phyloP scores from a whole-genome alignment of 2,113 vertebrate species.

The Orientallactaga bullata region DNA sequence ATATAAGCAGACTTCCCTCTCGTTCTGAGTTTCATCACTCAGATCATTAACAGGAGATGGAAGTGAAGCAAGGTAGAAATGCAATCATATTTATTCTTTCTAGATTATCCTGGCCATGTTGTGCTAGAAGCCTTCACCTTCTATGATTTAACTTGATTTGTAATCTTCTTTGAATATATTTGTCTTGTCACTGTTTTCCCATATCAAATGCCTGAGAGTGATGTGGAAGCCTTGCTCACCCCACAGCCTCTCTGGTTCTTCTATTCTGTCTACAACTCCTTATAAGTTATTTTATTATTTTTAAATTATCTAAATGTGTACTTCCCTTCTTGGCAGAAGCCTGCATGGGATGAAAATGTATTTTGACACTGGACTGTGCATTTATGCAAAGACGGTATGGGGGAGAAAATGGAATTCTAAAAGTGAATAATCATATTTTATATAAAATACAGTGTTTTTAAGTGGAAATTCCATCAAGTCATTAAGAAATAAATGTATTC shows the following conservation, averaged over 20 bases:
- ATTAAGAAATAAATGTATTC: conserved; percentile 19
- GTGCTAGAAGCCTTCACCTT: not conserved
- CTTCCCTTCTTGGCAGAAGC: not conserved
- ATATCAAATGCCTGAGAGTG: not conserved
- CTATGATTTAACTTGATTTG: not conserved
- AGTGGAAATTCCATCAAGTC: not conserved
- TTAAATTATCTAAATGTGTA: not conserved
- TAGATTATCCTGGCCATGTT: not conserved
- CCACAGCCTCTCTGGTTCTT: not conserved
- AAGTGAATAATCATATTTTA: not conserved
- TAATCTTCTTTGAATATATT: not conserved
- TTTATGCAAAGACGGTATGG: not conserved
- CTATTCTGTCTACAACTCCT: not conserved
- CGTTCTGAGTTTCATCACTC: not conserved
- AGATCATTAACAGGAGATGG: not conserved
- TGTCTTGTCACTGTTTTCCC: not conserved
- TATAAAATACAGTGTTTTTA: not conserved
- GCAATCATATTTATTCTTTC: not conserved
- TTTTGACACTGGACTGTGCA: not conserved
- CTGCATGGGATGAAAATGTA: not conserved
- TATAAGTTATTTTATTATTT: not conserved
- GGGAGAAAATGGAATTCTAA: not conserved
- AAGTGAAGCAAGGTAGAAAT: not conserved
- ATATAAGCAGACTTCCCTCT: not conserved
- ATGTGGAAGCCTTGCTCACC: not conserved